phyloP scores from a whole-genome alignment of 1,140 invertebrate genomes.

The Hirudo medicinalis region DNA sequence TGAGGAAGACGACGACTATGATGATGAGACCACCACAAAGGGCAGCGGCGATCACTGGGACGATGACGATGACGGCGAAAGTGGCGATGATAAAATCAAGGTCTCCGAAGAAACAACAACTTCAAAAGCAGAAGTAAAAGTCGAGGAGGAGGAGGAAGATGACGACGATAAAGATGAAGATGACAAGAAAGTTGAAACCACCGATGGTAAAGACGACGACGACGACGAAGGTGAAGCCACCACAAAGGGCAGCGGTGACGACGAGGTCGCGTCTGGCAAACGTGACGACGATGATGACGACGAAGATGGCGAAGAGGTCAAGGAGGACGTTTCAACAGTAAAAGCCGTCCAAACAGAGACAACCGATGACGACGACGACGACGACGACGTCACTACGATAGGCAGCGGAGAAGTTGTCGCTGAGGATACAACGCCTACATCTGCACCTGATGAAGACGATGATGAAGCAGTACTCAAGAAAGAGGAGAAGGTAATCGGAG shows the following conservation, averaged over 20 bases:
- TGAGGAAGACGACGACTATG: background rate
- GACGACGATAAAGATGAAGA: too few species aligned
- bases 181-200: background rate
- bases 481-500: background rate
- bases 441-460: background rate
- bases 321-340: background rate
- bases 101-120: background rate
- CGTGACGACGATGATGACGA: background rate
- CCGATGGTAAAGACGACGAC: background rate
- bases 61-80: background rate
- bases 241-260: background rate
- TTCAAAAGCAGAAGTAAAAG: background rate
- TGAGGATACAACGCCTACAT: background rate
- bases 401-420: background rate
- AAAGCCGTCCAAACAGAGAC: background rate
- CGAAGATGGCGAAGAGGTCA: background rate
- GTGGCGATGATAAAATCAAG: background rate
- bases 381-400: background rate
- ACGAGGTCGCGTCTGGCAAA: too few species aligned
- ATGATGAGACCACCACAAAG: background rate
- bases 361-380: constrained; percentile 6
- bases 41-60: background rate
- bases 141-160: background rate
- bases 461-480: background rate
- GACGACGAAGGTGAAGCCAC: background rate